Evolutionary conservation across 2,797 vertebrate species (phyloP), one percentile per base, ranked within the genome.

Genomic region (Sandelia bainsii): DNA sequence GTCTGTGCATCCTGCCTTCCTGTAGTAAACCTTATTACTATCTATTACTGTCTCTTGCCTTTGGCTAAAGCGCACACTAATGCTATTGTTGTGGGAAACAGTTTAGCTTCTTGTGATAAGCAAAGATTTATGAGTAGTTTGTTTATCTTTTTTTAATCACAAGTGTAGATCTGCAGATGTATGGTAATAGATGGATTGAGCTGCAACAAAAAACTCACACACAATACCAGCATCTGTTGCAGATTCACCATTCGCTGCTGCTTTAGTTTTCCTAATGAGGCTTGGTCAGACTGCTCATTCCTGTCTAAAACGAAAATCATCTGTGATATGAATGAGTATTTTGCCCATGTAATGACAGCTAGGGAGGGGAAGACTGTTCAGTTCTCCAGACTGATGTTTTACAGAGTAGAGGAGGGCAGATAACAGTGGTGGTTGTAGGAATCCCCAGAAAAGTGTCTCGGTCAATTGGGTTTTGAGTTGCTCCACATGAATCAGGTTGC

Each of bases 111-210:
- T 75, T 53, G 68, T 81, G 80, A 86, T 89, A 83, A 84, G 87
- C 82, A 76, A 71, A 86, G 82, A 88, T 85, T 90, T 85, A 90
- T 84, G 82, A 87, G 81, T 70, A 69, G 68, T 82, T 80, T 77
- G 84, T 81, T 82, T 83, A 73, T 82, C 77, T 84, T 85, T 40
- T 82, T 79, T 83, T 83, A 87, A 86, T 91, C 86, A 81, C 17
- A 66, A 32, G 66, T 79, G 72, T 83, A 75, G 62, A 87, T 90
- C 81, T 87, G 72, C 77, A 84, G 79, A 87, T 81, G 72, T 51
- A 58, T 75, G 81, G 59, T 86, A 84, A 86, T 79, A 69, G 76
- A 87, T 68, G 62, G 79, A 78, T 70, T 75, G 80, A 81, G 77
- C 75, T 59, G 71, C 71, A 76, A 68, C 57, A 77, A 79, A n/a